These are phyloP conservation scores for Peromyscus nudipes DNA, from an alignment of 2,797 vertebrate species.

Conservation along the genomic window DNA sequence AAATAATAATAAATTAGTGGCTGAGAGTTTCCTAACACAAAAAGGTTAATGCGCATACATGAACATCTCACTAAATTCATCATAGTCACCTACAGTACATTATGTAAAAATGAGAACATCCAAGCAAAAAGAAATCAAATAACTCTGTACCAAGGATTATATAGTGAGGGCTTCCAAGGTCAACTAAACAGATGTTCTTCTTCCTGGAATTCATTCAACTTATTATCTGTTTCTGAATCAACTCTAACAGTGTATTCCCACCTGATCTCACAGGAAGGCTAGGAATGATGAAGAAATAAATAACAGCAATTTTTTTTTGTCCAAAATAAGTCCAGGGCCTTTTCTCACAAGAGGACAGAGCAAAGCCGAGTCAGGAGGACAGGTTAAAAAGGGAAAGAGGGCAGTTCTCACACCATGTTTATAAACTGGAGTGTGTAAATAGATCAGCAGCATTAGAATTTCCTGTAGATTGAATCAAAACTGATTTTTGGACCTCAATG, in stretches of 20 bases:
- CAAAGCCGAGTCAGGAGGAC: neutral
- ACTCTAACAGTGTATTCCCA: neutral
- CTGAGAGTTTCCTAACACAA: slow-evolving; percentile 18
- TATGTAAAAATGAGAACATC: neutral
- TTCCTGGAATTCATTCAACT: neutral
- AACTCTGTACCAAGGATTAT: slow-evolving; percentile 36
- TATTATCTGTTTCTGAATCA: neutral
- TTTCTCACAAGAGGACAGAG: neutral
- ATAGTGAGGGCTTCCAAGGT: neutral
- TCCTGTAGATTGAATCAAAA: neutral
- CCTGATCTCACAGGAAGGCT: neutral
- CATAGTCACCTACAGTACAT: neutral
- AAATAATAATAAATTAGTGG: slow-evolving; percentile 12
- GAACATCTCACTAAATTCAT: slow-evolving; percentile 29
- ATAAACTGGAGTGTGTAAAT: neutral
- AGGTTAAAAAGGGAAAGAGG: neutral
- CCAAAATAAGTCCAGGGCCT: neutral
- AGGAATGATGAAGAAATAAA: neutral
- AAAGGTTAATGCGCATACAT: neutral
- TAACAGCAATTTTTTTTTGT: neutral
- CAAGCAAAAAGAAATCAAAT: neutral
- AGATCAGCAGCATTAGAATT: neutral
- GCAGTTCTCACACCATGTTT: neutral
- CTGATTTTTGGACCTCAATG: neutral
- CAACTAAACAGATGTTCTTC: neutral